A percentile compares a stretch with the other conserved stretches of the same genome.
Evolutionary conservation across 1,140 invertebrate species (phyloP).

Genomic region (Spodoptera litura): DNA sequence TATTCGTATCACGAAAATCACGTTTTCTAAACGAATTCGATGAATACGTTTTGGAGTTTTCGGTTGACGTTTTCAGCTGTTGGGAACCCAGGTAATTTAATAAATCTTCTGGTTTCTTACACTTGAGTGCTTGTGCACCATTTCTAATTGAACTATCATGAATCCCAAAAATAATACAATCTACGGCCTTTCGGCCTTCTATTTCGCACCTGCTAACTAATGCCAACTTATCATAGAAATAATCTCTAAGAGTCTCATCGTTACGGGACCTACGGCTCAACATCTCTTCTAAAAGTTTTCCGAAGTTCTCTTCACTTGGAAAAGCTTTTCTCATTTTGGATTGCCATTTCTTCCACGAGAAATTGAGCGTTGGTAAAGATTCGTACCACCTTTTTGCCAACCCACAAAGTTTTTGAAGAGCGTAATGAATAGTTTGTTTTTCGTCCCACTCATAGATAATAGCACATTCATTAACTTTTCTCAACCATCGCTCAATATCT

Average conservation of each 20-base stretch:
- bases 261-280: background rate
- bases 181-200: background rate
- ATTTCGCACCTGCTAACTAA: background rate
- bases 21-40: no score
- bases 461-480: slow-evolving; percentile 47
- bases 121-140: slow-evolving; percentile 9
- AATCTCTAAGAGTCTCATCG: background rate
- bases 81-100: background rate
- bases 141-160: background rate
- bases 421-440: slow-evolving; percentile 47
- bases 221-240: slow-evolving; percentile 5
- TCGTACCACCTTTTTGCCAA: slow-evolving; percentile 26
- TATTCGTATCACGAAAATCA: background rate
- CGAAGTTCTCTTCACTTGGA: slow-evolving; percentile 6
- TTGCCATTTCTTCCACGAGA: background rate
- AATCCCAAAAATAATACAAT: background rate
- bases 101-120: background rate
- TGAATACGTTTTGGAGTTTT: no score
- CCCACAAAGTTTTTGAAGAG: slow-evolving; percentile 43
- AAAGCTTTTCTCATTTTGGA: background rate
- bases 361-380: background rate
- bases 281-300: slow-evolving; percentile 1
- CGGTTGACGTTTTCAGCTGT: no score
- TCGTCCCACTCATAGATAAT: slow-evolving; percentile 44
- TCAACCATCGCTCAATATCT: slow-evolving; percentile 38